Conservation (phyloP, 2,113 vertebrate genomes). For the Glaucidium brasilianum region DNA sequence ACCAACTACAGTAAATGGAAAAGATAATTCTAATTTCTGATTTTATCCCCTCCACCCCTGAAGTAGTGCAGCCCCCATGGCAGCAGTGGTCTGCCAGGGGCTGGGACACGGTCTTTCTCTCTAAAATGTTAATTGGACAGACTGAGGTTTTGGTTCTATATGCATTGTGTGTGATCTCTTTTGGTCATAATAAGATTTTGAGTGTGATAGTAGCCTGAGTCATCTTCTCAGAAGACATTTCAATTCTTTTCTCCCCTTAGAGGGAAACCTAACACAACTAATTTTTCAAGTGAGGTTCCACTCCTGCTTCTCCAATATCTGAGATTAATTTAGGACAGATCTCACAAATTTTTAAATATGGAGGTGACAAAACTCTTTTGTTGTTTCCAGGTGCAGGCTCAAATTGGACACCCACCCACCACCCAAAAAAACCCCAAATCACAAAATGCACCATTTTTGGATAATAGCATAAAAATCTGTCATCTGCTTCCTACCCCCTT, state of each 20-base stretch:
- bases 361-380: accelerated
- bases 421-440: accelerated
- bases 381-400: not conserved
- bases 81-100: not conserved
- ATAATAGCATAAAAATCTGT: not conserved
- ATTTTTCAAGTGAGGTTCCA: not conserved
- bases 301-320: not conserved
- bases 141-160: not conserved
- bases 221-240: not conserved
- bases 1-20: not conserved
- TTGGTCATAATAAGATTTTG: not conserved
- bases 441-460: not conserved
- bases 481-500: not conserved
- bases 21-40: not conserved
- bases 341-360: not conserved
- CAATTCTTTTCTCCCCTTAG: not conserved
- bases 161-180: not conserved
- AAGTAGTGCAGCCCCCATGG: not conserved
- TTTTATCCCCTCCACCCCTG: not conserved
- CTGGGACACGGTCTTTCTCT: not conserved
- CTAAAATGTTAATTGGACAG: not conserved
- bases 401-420: not conserved
- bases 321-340: not conserved
- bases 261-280: not conserved
- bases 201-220: not conserved